These are phyloP conservation scores for Polydrusus cervinus DNA, from an alignment of 2,888 invertebrate genomes.

Conservation along the genomic window DNA sequence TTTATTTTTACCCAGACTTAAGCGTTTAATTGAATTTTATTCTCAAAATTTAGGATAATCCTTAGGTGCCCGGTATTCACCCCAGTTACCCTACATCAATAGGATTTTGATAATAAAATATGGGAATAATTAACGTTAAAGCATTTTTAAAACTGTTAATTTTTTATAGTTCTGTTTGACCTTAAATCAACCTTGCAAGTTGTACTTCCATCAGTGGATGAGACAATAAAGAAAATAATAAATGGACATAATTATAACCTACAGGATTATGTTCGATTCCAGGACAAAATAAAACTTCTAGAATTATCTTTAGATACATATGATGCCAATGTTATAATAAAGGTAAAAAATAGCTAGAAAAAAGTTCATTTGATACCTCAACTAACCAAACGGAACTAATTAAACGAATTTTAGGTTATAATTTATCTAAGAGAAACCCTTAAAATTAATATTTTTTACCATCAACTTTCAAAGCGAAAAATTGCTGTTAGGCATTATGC, in stretches of 20 bases:
- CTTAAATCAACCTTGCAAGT: slow-evolving; percentile 61
- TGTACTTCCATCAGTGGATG: slow-evolving; percentile 67
- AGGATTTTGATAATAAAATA: too few relatives aligned
- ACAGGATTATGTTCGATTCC: slow-evolving; percentile 71
- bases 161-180: slow-evolving; percentile 71
- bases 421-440: slow-evolving; percentile 84
- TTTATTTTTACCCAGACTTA: too few relatives aligned
- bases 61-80: too few relatives aligned
- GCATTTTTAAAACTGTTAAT: too few relatives aligned
- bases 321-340: slow-evolving; percentile 85
- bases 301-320: slow-evolving; percentile 82
- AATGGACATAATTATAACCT: slow-evolving; percentile 73
- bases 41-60: too few relatives aligned
- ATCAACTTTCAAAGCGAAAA: slow-evolving; percentile 80
- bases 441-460: slow-evolving; percentile 81
- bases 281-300: slow-evolving; percentile 81
- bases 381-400: neutral
- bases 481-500: slow-evolving; percentile 84
- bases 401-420: slow-evolving; percentile 75
- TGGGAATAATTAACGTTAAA: too few relatives aligned
- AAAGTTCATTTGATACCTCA: neutral
- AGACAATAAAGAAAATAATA: slow-evolving; percentile 73
- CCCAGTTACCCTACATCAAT: too few relatives aligned
- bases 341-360: slow-evolving; percentile 69
- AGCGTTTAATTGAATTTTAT: too few relatives aligned